A percentile compares a stretch with the other conserved stretches of the same genome.
Conservation (phyloP, 2,797 vertebrate species). For the Calcarius lapponicus region DNA sequence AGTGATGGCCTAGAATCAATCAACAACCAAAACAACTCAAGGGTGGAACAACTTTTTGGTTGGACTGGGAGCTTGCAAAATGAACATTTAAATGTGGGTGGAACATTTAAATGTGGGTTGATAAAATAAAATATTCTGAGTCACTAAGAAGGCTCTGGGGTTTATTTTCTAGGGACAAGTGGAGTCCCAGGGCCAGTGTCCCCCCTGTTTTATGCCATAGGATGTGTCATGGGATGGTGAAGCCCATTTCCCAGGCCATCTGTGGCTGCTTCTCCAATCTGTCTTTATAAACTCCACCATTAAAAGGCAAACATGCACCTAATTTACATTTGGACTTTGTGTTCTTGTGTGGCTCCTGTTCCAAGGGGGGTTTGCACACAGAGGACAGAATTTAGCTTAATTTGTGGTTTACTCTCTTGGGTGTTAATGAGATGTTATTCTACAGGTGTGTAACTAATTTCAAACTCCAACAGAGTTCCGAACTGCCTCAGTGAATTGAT, state of each 20-base stretch:
- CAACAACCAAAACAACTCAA: background rate
- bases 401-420: background rate
- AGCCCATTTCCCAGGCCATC: background rate
- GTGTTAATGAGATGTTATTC: background rate
- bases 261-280: background rate
- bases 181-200: fast-evolving
- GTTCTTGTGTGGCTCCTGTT: background rate
- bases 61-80: background rate
- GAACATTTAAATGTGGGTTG: background rate
- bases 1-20: background rate
- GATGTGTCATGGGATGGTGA: background rate
- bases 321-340: background rate
- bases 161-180: background rate
- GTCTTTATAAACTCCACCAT: background rate
- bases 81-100: background rate
- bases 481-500: background rate
- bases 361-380: fast-evolving
- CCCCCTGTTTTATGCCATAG: fast-evolving
- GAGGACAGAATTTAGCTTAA: background rate
- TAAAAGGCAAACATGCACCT: background rate
- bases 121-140: background rate
- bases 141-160: background rate
- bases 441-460: background rate
- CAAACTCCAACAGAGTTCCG: background rate
- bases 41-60: background rate